Conservation (phyloP, 2,888 invertebrate species). For the Eilema griseolum region DNA sequence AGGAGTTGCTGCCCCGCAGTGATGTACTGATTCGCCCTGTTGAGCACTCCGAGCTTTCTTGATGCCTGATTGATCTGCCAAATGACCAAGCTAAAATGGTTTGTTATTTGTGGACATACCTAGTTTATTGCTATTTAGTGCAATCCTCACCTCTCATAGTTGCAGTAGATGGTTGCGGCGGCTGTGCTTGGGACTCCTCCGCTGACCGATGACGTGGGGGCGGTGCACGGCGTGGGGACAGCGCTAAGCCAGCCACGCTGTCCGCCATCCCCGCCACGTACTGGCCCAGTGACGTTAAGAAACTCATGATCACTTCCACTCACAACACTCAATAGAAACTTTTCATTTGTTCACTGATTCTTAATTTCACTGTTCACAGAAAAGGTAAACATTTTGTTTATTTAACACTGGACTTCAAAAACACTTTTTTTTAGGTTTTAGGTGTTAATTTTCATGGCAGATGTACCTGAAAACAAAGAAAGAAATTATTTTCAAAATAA, state of each 20-base stretch:
- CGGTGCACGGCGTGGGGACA: conserved; percentile 92
- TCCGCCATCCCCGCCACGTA: conserved; percentile 95
- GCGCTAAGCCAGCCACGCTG: conserved; percentile 93
- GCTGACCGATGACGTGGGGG: conserved; percentile 89
- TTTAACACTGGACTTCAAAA: conserved; percentile 8
- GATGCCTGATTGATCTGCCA: too few relatives aligned
- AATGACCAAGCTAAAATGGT: too few relatives aligned
- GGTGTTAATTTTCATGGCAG: conserved; percentile 9
- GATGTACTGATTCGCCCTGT: too few relatives aligned
- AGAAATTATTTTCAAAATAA: conserved; percentile 5
- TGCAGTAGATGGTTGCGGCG: conserved; percentile 74
- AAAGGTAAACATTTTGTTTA: conserved; percentile 18
- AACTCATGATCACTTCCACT: conserved; percentile 89
- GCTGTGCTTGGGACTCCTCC: conserved; percentile 79
- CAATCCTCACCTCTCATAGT: conserved; percentile 71
- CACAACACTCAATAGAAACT: conserved; percentile 42
- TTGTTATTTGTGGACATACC: too few relatives aligned
- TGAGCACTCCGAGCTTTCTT: too few relatives aligned
- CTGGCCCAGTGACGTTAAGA: conserved; percentile 94
- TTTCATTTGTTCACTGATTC: conserved; percentile 49
- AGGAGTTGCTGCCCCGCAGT: too few relatives aligned
- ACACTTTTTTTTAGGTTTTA: background rate
- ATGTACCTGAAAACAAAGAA: conserved; percentile 24
- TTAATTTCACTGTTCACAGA: conserved; percentile 11
- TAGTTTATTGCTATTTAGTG: background rate